phyloP scores from a whole-genome alignment of 2,797 vertebrate species.

The Gallinago nigripennis region DNA sequence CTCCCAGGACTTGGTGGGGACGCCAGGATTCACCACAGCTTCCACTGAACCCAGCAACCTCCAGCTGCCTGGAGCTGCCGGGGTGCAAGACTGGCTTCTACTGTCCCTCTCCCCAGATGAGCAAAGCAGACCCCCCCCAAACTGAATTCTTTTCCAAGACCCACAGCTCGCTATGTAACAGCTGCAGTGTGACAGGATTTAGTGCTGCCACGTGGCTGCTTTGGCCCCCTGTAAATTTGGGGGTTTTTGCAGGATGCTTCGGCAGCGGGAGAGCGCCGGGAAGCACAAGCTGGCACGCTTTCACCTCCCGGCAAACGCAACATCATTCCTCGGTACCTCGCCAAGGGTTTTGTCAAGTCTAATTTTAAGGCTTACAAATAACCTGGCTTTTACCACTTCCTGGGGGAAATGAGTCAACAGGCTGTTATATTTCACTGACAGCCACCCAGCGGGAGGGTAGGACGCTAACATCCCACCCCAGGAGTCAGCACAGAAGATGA shows the following conservation, averaged over 20 bases:
- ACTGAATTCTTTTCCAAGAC: background rate
- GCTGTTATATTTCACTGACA: background rate
- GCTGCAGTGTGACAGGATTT: background rate
- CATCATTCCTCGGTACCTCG: background rate
- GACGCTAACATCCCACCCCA: background rate
- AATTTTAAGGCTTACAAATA: constrained; percentile 47
- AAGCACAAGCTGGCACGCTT: background rate
- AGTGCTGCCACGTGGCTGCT: background rate
- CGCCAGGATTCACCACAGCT: background rate
- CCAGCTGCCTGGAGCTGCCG: background rate
- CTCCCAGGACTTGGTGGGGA: accelerated
- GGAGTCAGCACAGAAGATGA: background rate
- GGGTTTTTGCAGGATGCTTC: background rate
- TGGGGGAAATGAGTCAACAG: background rate
- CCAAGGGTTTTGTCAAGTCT: constrained; percentile 39
- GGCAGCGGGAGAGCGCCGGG: background rate
- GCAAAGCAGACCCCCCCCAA: background rate
- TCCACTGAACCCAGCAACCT: background rate
- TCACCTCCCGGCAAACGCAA: background rate
- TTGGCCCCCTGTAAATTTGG: background rate
- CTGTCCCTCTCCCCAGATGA: background rate
- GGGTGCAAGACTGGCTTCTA: background rate
- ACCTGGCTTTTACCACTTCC: constrained; percentile 24
- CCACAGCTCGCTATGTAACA: background rate
- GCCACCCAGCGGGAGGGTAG: background rate